Conservation (phyloP, 2,888 invertebrate species). For the Eupithecia pulchellata region DNA sequence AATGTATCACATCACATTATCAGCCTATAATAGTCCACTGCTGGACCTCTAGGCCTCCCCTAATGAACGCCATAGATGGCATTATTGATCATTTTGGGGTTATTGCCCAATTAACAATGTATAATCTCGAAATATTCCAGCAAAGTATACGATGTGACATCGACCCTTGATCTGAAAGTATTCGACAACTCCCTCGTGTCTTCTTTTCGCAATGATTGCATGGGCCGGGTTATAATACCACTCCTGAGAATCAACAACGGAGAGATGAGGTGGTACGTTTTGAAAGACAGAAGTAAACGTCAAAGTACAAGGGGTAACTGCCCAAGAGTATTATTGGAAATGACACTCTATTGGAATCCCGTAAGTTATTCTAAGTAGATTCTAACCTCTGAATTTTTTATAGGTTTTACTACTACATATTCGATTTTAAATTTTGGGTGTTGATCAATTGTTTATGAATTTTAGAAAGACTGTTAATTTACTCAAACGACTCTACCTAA, state of each 20-base stretch:
- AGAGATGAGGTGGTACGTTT: slow-evolving; percentile 69
- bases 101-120: background rate
- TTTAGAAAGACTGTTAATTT: too few relatives aligned
- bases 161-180: slow-evolving; percentile 70
- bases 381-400: too few relatives aligned
- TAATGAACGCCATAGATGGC: too few relatives aligned
- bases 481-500: too few relatives aligned
- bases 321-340: slow-evolving; percentile 71
- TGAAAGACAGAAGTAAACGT: slow-evolving; percentile 68
- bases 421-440: too few relatives aligned
- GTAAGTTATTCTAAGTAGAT: too few relatives aligned
- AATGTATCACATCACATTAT: too few relatives aligned
- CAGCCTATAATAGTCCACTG: too few relatives aligned
- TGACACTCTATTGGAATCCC: slow-evolving; percentile 73
- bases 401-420: too few relatives aligned
- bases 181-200: slow-evolving; percentile 65
- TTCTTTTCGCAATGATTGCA: slow-evolving; percentile 55
- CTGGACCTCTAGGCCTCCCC: too few relatives aligned
- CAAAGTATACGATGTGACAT: slow-evolving; percentile 73
- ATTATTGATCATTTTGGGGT: too few relatives aligned
- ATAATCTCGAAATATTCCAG: slow-evolving; percentile 51
- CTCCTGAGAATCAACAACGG: slow-evolving; percentile 66
- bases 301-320: slow-evolving; percentile 71
- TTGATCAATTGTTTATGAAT: too few relatives aligned
- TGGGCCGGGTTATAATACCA: slow-evolving; percentile 73